Evolutionary conservation across 2,888 invertebrate species (phyloP), one percentile per base, ranked within the genome.

Genomic region (Agrotis exclamationis): DNA sequence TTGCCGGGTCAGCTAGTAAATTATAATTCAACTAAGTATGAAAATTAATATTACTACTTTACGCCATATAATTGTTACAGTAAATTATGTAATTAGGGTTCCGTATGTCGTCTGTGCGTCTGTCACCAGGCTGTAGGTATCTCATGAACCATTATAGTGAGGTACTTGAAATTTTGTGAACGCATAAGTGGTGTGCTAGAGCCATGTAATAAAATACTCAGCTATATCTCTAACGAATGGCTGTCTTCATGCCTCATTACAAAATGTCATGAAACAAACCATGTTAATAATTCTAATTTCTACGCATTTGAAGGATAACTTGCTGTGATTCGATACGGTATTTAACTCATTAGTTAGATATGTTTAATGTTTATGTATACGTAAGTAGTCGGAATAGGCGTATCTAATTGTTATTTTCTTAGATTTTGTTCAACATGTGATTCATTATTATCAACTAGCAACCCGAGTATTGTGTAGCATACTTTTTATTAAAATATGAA

Each of bases 341-440:
- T 47, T 48, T 24, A 64, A 39, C 44, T 63, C 20, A 72, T 79
- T 60, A 73, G 48, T 51, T 24, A 53, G 58, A n/a, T 22, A 57
- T 48, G 47, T 60, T 33, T 65, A 1, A 66, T 14, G n/a, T 48
- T 33, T 18, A 47, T 3, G 22, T 20, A 18, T n/a, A n/a, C n/a
- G n/a, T n/a, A n/a, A 45, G 39, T 18, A 33, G 22, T 18, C 14
- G 28, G 5, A 28, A 50, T 24, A 20, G 11, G 58, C 62, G 24
- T 63, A 16, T 39, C 51, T 53, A 76, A 64, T 53, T 48, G 64
- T 24, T 50, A 39, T 71, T 48, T 57, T 51, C 56, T 22, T 54
- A 51, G 20, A 57, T n/a, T 51, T 51, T 47, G 24, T 53, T 51
- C 39, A 53, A 74, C 53, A 74, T 47, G 48, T 44, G 39, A 63